These are phyloP conservation scores for Salvelinus sp. DNA, from an alignment of 2,113 vertebrate species.

Conservation along the genomic window DNA sequence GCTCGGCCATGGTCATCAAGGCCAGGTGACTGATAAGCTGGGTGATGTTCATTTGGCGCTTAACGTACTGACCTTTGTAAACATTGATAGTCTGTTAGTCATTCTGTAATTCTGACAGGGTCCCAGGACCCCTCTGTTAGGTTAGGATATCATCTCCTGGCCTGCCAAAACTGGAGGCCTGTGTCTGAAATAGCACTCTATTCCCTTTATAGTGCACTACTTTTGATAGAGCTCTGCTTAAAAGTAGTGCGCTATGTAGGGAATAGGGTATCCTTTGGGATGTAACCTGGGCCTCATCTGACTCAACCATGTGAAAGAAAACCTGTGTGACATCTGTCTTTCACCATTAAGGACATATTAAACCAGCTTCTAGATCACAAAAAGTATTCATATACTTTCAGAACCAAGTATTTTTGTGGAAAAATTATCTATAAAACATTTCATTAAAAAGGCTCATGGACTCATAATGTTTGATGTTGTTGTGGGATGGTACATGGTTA, in stretches of 20 bases:
- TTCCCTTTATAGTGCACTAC: too few species aligned
- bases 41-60: slow-evolving; percentile 17
- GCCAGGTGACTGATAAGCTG: slow-evolving; percentile 55
- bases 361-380: too few species aligned
- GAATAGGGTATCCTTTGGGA: too few species aligned
- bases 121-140: slow-evolving; percentile 49
- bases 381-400: too few species aligned
- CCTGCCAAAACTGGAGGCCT: background rate
- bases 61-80: slow-evolving; percentile 48
- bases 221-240: too few species aligned
- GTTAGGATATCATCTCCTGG: slow-evolving; percentile 36
- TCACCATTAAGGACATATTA: slow-evolving; percentile 17
- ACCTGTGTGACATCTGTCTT: slow-evolving; percentile 56
- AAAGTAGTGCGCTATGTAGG: too few species aligned
- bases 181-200: slow-evolving; percentile 31
- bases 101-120: slow-evolving; percentile 18
- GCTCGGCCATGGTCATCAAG: slow-evolving; percentile 23
- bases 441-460: too few species aligned
- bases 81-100: slow-evolving; percentile 63
- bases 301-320: slow-evolving; percentile 41
- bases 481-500: too few species aligned
- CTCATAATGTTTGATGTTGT: too few species aligned
- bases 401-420: too few species aligned
- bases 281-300: too few species aligned
- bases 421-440: too few species aligned